These are phyloP conservation scores for Scartelaos histophorus DNA, from an alignment of 2,113 vertebrate species.

Conservation along the genomic window DNA sequence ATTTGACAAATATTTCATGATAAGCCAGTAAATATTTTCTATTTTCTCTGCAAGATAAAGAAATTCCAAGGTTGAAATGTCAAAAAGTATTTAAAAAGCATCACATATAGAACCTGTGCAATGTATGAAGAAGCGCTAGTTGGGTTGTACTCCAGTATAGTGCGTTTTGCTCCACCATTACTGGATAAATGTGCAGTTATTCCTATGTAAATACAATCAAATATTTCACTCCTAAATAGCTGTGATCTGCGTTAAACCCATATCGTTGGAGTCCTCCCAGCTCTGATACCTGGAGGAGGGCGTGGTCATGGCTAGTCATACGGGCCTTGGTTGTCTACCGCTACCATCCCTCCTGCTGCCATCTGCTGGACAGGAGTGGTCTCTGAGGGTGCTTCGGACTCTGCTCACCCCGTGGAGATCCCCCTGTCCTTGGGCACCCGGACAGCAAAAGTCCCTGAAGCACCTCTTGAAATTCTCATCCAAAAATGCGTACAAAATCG, in stretches of 20 bases:
- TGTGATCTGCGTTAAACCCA: constrained; percentile 88
- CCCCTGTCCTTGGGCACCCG: constrained; percentile 67
- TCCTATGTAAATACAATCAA: not conserved
- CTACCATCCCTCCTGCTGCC: constrained; percentile 57
- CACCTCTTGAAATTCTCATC: constrained; percentile 98
- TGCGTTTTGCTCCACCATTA: not conserved
- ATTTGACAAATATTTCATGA: not conserved
- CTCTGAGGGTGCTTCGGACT: constrained; percentile 85
- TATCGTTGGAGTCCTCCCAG: constrained; percentile 84
- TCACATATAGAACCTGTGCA: no score
- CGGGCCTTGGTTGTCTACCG: constrained; percentile 77
- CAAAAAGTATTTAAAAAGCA: not conserved
- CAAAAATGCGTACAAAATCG: constrained; percentile 82
- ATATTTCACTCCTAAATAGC: constrained; percentile 68
- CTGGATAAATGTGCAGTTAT: not conserved
- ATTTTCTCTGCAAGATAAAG: not conserved
- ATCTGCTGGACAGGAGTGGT: constrained; percentile 81
- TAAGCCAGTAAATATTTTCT: not conserved
- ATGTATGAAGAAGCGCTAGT: no score
- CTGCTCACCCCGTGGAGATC: constrained; percentile 81
- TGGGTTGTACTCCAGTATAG: no score
- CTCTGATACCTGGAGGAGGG: constrained; percentile 78
- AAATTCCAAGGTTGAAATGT: not conserved
- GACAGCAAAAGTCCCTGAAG: constrained; percentile 95
- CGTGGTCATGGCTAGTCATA: constrained; percentile 97